Evolutionary conservation across 2,888 invertebrate species (phyloP), one percentile per base, ranked within the genome.

Genomic region (Alloplasta piceator): DNA sequence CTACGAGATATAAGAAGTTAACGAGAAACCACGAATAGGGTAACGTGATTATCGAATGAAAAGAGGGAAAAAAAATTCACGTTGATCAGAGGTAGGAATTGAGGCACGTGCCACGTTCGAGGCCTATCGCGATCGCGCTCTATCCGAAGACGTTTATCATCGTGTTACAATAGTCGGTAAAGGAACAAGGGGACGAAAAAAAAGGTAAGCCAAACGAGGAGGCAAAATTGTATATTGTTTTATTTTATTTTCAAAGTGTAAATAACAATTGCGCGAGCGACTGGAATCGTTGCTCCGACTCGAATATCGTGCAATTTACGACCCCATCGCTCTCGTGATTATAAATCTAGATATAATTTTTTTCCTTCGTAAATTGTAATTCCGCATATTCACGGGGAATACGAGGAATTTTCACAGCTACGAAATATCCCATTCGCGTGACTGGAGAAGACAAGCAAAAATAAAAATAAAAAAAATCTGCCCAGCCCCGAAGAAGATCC

Each of bases 91-190:
- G 58, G 77, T 64, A 58, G 26, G 16, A 16, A 50, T 60, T 14
- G 48, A 60, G 9, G 16, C 26, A 26, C 26, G 41, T 36, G 5
- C 36, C 36, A 48, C 38, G 43, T 26, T 60, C 72, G 67, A 63
- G 67, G 76, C 80, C 76, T 72, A 67, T 56, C 63, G 12, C 67
- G 46, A 56, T 73, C 70, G 70, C 79, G 50, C 58, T 71, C 58
- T 80, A 76, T 61, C 67, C 61, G 63, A 68, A 75, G 52, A 68
- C 73, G 68, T 81, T 81, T 77, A 76, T 76, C 70, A 77, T 77
- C 70, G 64, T 77, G 80, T 77, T 77, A 77, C 75, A 80, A 76
- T 76, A 76, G 80, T 77, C 41, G 67, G 50, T 68, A 73, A 56
- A 41, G 56, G 73, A 46, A 52, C 16, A 41, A 43, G 7, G 58